Percentiles rank a stretch among this genome's conserved stretches.
phyloP scores from a whole-genome alignment of 2,888 invertebrate species.

The Napeogenes sylphis region DNA sequence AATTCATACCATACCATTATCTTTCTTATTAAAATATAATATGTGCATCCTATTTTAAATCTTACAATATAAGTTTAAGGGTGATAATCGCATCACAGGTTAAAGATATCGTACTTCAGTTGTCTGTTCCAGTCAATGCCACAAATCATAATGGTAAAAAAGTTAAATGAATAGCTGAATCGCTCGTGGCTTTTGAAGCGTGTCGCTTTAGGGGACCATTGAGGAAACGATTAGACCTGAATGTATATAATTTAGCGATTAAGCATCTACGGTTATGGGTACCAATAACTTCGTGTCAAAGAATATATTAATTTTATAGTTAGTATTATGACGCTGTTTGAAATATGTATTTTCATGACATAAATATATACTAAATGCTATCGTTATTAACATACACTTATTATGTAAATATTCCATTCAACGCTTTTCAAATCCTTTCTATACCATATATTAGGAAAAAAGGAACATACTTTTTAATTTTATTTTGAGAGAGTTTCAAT shows the following conservation, averaged over 20 bases:
- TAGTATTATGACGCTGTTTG: no score
- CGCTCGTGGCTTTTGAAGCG: constrained; percentile 39
- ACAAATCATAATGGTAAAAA: constrained; percentile 45
- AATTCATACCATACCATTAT: no score
- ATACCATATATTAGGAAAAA: no score
- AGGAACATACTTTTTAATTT: no score
- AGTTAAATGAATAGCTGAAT: constrained; percentile 52
- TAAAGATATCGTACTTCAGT: neutral
- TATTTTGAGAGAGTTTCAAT: no score
- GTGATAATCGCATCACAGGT: constrained; percentile 1
- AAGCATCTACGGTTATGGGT: constrained; percentile 16
- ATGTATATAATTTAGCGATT: constrained; percentile 35
- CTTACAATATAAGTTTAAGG: neutral
- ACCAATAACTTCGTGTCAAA: constrained; percentile 19
- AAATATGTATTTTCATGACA: no score
- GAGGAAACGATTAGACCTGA: constrained; percentile 34
- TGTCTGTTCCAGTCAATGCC: constrained; percentile 17
- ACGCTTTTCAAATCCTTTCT: no score
- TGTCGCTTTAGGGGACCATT: constrained; percentile 43
- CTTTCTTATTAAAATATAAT: no score
- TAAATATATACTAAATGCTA: no score
- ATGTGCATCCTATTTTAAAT: neutral
- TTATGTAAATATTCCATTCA: no score
- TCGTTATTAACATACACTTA: no score
- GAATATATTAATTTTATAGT: constrained; percentile 10